A percentile compares a stretch with the other conserved stretches of the same genome.
phyloP scores from a whole-genome alignment of 2,888 invertebrate species.

The Cartodere bifasciata region DNA sequence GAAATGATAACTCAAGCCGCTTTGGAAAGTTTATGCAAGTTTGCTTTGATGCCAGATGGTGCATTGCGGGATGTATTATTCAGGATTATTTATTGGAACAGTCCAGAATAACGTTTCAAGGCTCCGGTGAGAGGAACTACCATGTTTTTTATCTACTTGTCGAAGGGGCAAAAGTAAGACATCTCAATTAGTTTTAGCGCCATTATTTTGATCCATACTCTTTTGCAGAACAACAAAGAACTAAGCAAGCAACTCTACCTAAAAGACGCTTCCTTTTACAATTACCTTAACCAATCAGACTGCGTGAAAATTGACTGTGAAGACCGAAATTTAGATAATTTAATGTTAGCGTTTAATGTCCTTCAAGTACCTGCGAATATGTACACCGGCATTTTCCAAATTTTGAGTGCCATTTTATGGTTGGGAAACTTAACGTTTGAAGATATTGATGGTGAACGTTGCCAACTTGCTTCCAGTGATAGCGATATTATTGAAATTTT shows the following conservation, averaged over 20 bases:
- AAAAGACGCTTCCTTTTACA: constrained; percentile 62
- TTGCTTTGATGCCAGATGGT: constrained; percentile 76
- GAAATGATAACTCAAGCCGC: constrained; percentile 85
- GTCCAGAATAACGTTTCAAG: constrained; percentile 81
- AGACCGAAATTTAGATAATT: constrained; percentile 63
- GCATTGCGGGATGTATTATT: constrained; percentile 83
- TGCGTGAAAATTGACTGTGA: constrained; percentile 58
- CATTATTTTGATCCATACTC: too few species aligned
- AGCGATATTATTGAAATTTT: constrained; percentile 61
- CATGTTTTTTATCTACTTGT: constrained; percentile 87
- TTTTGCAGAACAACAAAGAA: constrained; percentile 54
- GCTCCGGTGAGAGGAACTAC: constrained; percentile 77
- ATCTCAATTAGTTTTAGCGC: too few species aligned
- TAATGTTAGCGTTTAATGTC: constrained; percentile 78
- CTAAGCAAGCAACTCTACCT: constrained; percentile 61
- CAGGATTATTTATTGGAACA: constrained; percentile 85
- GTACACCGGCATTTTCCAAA: constrained; percentile 81
- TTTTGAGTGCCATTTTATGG: constrained; percentile 81
- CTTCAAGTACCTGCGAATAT: constrained; percentile 74
- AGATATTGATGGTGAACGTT: constrained; percentile 80
- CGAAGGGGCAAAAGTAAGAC: constrained; percentile 64
- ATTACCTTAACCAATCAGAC: constrained; percentile 72
- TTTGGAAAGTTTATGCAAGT: constrained; percentile 96
- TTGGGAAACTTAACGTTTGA: constrained; percentile 77
- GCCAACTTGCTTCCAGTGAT: constrained; percentile 59